phyloP scores from a whole-genome alignment of 2,113 vertebrate species.

The Corvus hawaiiensis region DNA sequence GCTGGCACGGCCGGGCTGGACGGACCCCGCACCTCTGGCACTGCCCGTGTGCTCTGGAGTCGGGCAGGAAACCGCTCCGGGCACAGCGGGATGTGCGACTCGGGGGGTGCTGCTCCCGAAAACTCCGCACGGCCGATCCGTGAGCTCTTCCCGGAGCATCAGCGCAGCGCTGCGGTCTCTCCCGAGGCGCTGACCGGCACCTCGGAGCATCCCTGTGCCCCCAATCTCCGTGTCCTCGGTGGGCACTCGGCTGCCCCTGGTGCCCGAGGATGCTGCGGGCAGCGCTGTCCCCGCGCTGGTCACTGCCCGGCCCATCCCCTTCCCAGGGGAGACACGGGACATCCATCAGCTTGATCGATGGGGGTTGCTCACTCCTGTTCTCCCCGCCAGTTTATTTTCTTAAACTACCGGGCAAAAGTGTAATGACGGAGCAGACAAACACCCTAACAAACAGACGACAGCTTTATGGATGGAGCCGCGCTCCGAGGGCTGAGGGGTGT shows the following conservation, averaged over 20 bases:
- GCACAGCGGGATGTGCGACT: no score
- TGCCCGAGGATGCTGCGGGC: neutral
- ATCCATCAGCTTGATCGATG: constrained; percentile 49
- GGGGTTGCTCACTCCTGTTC: constrained; percentile 15
- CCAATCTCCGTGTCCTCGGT: fast-evolving
- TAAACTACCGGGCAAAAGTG: constrained; percentile 44
- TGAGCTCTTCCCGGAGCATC: fast-evolving
- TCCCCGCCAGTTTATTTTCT: constrained; percentile 47
- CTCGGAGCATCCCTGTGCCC: neutral
- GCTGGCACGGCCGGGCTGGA: neutral
- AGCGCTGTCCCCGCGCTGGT: neutral
- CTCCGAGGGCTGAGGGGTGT: neutral
- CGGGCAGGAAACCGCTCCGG: neutral
- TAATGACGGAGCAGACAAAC: constrained; percentile 43
- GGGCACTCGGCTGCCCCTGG: neutral
- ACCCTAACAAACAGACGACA: constrained; percentile 58
- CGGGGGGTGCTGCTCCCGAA: neutral
- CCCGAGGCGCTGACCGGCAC: neutral
- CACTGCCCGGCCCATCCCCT: neutral
- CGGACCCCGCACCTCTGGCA: neutral
- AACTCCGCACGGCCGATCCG: fast-evolving
- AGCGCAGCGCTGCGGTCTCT: neutral
- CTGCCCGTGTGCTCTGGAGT: neutral
- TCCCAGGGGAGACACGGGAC: neutral
- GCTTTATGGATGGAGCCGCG: constrained; percentile 49